These are phyloP conservation scores for Thalassaphorura encarpata DNA, from an alignment of 1,140 invertebrate genomes.

Conservation along the genomic window DNA sequence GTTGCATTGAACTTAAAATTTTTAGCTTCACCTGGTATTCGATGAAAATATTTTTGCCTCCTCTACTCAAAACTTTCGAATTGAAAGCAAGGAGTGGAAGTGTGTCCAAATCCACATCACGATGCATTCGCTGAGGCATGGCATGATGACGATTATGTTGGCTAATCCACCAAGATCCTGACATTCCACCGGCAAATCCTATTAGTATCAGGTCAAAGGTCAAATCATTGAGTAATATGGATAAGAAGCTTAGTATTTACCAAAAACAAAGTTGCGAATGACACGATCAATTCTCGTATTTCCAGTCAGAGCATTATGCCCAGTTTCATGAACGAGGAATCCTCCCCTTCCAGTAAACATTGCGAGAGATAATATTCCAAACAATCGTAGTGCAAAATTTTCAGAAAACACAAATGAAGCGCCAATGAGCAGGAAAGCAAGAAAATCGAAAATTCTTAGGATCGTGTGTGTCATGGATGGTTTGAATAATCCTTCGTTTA, in stretches of 20 bases:
- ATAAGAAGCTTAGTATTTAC: background rate
- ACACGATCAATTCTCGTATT: conserved; percentile 12
- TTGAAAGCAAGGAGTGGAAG: conserved; percentile 14
- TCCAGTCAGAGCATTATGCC: conserved; percentile 13
- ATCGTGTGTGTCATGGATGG: conserved; percentile 18
- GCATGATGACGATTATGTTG: conserved; percentile 14
- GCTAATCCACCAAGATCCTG: conserved; percentile 2
- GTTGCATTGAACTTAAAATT: background rate
- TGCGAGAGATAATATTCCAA: background rate
- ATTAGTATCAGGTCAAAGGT: background rate
- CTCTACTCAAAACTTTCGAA: conserved; percentile 3
- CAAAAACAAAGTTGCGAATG: background rate
- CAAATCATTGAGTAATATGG: background rate
- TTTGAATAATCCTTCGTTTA: conserved; percentile 24
- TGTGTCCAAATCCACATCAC: conserved; percentile 20
- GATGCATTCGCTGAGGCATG: conserved; percentile 18
- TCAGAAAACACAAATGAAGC: conserved; percentile 10
- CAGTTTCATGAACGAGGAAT: conserved; percentile 12
- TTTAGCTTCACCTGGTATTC: background rate
- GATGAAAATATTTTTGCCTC: conserved; percentile 1
- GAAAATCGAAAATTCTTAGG: conserved; percentile 14
- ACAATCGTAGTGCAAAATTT: background rate
- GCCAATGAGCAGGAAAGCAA: conserved; percentile 7
- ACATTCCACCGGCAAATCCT: conserved; percentile 4
- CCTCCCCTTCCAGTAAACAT: conserved; percentile 2